These are phyloP conservation scores for Sarcophaga variegata DNA, from an alignment of 2,888 invertebrate species.

Conservation along the genomic window DNA sequence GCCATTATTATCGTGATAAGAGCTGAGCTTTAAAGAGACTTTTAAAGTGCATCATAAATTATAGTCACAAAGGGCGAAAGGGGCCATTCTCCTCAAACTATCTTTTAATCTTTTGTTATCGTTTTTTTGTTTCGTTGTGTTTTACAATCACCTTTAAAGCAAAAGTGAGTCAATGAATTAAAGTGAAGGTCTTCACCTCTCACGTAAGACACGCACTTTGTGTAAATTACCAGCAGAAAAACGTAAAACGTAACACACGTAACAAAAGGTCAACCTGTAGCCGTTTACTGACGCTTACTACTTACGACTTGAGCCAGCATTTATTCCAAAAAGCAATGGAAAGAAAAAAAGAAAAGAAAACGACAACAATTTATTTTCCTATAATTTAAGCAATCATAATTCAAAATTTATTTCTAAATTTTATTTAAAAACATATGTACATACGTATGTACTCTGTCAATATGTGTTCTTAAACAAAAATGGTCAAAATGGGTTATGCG, in stretches of 20 bases:
- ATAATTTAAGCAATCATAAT: no score
- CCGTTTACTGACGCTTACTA: not conserved
- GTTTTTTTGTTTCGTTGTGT: no score
- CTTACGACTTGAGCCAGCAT: no score
- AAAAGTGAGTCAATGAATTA: not conserved
- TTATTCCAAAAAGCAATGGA: no score
- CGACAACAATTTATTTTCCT: no score
- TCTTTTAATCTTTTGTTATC: no score
- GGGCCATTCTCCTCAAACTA: not conserved
- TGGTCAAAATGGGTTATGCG: no score
- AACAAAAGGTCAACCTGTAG: constrained; percentile 49
- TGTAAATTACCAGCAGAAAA: constrained; percentile 8
- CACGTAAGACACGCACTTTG: constrained; percentile 52
- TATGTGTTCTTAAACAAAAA: no score
- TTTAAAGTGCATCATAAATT: not conserved
- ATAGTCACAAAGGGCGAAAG: not conserved
- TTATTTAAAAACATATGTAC: no score
- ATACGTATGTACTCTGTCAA: no score
- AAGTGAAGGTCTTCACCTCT: constrained; percentile 41
- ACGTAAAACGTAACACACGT: not conserved
- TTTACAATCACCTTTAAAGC: not conserved
- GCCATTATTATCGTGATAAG: not conserved
- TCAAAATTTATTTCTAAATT: no score
- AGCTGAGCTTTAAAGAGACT: not conserved
- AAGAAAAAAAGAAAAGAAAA: no score